phyloP scores from a whole-genome alignment of 2,888 invertebrate genomes.

The Leucoptera coffeella region DNA sequence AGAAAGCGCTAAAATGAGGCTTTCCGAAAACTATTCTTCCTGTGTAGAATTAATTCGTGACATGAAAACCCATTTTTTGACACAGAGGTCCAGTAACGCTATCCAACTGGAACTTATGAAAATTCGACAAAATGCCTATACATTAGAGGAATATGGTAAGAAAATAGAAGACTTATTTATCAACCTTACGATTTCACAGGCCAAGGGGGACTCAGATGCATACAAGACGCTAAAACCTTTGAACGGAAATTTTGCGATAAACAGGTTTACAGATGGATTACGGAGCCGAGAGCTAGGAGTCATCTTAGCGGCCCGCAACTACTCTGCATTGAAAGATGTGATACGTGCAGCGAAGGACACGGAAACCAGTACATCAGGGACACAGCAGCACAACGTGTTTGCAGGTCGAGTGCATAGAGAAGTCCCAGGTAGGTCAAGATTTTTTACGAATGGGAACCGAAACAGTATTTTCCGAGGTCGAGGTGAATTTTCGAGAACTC shows the following conservation, averaged over 20 bases:
- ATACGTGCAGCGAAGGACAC: constrained; percentile 6
- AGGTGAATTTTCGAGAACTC: neutral
- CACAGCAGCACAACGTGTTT: neutral
- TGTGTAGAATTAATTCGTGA: constrained; percentile 1
- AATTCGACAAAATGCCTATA: neutral
- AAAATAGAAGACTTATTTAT: constrained; percentile 2
- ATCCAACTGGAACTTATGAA: neutral
- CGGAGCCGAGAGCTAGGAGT: neutral
- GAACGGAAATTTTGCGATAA: constrained; percentile 1
- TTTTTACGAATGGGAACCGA: no score
- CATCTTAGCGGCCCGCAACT: constrained; percentile 4
- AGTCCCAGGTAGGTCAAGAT: no score
- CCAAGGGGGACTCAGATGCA: neutral
- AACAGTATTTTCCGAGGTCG: neutral
- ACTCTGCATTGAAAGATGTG: constrained; percentile 5
- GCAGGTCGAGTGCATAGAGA: neutral
- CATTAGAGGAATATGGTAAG: constrained; percentile 1
- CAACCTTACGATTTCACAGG: constrained; percentile 2
- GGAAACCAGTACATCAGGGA: neutral
- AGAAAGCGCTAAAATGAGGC: no score
- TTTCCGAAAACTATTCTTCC: no score
- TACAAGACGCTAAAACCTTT: constrained; percentile 1
- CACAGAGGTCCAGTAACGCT: neutral
- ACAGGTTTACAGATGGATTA: no score
- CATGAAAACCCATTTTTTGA: neutral